Base-by-base conservation (phyloP, 2,797 vertebrate species). In the Anolis apletophallus region DNA sequence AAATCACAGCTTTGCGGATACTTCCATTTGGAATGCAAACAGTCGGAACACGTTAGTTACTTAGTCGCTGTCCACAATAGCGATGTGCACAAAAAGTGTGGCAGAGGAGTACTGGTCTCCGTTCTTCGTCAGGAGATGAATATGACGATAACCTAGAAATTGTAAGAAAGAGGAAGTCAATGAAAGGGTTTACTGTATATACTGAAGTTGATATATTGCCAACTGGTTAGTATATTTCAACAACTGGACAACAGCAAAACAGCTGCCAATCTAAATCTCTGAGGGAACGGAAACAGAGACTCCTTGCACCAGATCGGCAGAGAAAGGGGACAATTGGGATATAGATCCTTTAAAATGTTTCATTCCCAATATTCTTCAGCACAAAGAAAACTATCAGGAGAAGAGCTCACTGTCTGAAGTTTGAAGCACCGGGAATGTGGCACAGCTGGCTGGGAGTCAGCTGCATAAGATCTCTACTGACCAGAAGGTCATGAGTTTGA, bases 111-210 rank as follows among this genome's bases (percentile, higher is more conserved):
- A 96, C 0, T 96, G 89, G 88, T 98, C 97, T 23, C 98, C 98
- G 0, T 95, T 97, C 96, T 98, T 98, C 71, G 97, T 98, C 86
- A 98, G 94, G 80, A 99, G 97, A 3, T 99, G 98, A 78, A 99
- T 91, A 19, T 98, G 98, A 71, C 98, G 98, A 93, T 99, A 99
- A 71, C 99, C 99, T 99, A 92, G 76, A 76, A 76, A 16, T 50
- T 19, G 50, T 46, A 1, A 21, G 93, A 77, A 81, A 68, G 59
- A 91, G 86, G 75, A 46, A 84, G 64, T 59, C 67, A 34, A 50
- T 52, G 71, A 32, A 59, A 85, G 57, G 2, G 2, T 3, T 81
- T 68, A 19, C 26, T n/a, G n/a, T n/a, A n/a, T n/a, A n/a, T n/a
- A 85, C n/a, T 11, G 8, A 23, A 69, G 36, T 11, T 77, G 34